These are phyloP conservation scores for Onychostoma macrolepis DNA, from an alignment of 2,113 vertebrate genomes.

Conservation along the genomic window DNA sequence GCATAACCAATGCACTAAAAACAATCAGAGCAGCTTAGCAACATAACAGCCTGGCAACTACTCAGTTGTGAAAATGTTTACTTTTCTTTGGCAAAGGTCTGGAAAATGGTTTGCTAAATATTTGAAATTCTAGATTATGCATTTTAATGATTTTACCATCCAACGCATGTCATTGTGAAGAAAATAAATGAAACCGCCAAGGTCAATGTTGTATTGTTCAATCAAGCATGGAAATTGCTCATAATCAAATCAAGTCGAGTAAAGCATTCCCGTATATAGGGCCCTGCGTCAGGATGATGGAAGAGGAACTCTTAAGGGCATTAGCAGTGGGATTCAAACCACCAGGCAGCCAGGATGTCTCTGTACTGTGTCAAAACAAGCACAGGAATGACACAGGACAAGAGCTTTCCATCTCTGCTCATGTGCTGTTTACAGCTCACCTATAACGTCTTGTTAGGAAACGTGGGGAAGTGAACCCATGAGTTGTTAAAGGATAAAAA, in stretches of 20 bases:
- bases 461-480: not conserved
- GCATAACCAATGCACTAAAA: not conserved
- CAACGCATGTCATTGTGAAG: not conserved
- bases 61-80: not conserved
- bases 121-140: not conserved
- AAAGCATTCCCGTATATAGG: slow-evolving; percentile 33
- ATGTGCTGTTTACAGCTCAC: not conserved
- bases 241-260: slow-evolving; percentile 40
- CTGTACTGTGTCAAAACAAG: slow-evolving; percentile 37
- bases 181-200: not conserved
- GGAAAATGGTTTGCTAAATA: not conserved
- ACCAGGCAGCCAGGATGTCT: slow-evolving; percentile 18
- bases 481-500: not conserved
- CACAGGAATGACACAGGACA: slow-evolving; percentile 10
- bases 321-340: slow-evolving; percentile 5
- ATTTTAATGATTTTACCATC: not conserved
- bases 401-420: not conserved
- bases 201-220: slow-evolving; percentile 27
- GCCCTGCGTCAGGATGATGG: slow-evolving; percentile 21
- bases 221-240: slow-evolving; percentile 43
- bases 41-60: not conserved
- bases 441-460: not conserved
- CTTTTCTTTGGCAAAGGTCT: not conserved
- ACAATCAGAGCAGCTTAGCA: not conserved
- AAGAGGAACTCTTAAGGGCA: slow-evolving; percentile 23